Evolutionary conservation across 2,797 vertebrate species (phyloP).

Genomic region (Stomatorhinus walkeri): DNA sequence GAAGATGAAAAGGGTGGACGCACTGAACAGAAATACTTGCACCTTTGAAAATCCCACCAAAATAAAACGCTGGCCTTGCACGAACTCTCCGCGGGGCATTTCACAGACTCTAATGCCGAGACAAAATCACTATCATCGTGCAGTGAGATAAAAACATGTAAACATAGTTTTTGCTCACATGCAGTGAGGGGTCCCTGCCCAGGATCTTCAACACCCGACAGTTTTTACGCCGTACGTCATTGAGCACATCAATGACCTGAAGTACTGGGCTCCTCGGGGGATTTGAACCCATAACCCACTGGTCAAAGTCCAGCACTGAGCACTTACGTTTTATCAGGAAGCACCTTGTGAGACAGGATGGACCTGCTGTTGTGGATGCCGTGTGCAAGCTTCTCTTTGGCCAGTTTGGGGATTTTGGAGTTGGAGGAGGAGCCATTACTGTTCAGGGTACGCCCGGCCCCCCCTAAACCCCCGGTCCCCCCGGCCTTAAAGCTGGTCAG

Average conservation of each 20-base stretch:
- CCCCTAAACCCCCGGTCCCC: constrained; percentile 19
- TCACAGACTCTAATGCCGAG: not conserved
- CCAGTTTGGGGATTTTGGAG: constrained; percentile 84
- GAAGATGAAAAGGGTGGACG: constrained; percentile 34
- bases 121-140: not conserved
- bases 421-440: constrained; percentile 61
- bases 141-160: not conserved
- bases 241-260: not conserved
- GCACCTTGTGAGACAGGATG: constrained; percentile 73
- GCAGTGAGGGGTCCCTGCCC: not conserved
- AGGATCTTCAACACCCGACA: not conserved
- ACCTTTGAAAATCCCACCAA: not conserved
- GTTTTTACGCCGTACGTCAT: not conserved
- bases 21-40: not conserved
- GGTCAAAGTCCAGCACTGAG: not conserved
- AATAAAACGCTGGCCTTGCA: not conserved
- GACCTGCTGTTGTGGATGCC: constrained; percentile 74
- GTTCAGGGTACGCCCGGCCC: constrained; percentile 58
- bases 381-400: constrained; percentile 90
- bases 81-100: not conserved
- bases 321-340: constrained; percentile 82
- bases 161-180: not conserved
- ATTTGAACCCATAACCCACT: not conserved
- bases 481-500: constrained; percentile 55
- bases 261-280: not conserved